Base-by-base conservation (phyloP, 2,113 vertebrate species). In the Peromyscus leucopus region DNA sequence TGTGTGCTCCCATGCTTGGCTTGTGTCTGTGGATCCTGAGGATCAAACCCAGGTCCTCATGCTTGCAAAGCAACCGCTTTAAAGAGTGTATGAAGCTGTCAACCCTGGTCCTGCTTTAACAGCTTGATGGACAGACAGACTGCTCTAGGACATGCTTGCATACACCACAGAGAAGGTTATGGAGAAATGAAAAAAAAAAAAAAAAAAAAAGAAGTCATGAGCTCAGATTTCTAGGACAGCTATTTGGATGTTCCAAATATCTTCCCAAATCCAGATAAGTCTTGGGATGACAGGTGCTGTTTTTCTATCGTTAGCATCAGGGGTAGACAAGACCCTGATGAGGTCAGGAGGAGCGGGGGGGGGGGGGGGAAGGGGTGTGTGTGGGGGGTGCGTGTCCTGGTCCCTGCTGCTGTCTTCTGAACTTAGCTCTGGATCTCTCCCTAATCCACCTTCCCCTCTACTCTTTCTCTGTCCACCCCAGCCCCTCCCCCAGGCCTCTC, bases 301-400 rank as follows among this genome's bases (percentile, higher is more conserved):
- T 71, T 55, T 5, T 46, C 61, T 75, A 2, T 19, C 6, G 0
- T 4, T 4, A 33, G 39, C 36, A 39, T 22, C 33, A 31, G 59
- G 36, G 31, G 36, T n/a, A 61, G 74, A 65, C 74, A 78, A 65
- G 74, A 76, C n/a, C 36, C 39, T 10, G 8, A 11, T 4, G 55
- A 75, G 26, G 3, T 24, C 3, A 28, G 31, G 61, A 36, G 6
- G 51, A 46, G 16, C 10, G 1, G 39, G 1, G 1, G 51, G 8
- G 22, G 42, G 42, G 42, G 42, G 42, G 42, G 42, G 42, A 42
- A 4, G 42, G 42, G 42, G n/a, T n/a, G n/a, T n/a, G n/a, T 42
- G 16, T 7, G 1, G 39, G 1, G 1, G 51, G 12, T 22, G 22
- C 16, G 9, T 7, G 5, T 7, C 16, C 24, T 51, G 15, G 33